Evolutionary conservation across 1,140 invertebrate genomes (phyloP), one percentile per base, ranked within the genome.

Genomic region (Drosophila gunungcola): DNA sequence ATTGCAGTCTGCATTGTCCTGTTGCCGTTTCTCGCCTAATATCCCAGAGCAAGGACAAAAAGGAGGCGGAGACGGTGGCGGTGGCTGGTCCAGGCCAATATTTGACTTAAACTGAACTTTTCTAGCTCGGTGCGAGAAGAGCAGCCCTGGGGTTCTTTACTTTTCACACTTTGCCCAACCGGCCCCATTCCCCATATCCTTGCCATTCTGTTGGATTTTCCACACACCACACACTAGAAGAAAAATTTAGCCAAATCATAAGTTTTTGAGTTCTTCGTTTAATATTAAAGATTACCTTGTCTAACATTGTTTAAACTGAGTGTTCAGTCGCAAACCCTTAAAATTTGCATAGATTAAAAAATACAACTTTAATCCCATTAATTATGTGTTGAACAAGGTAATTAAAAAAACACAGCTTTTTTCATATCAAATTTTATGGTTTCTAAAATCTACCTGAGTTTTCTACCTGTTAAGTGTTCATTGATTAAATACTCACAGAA

Each of bases 41-140:
- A 56, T 63, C 39, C 61, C 27, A 4, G 34, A 9, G 34, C 21
- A 4, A 13, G 52, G 52, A 34, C 32, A 51, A 52, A 39, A 32
- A 41, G 4, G 54, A 34, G 55, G 29, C 29, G 13, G 48, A 7
- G 27, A 29, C 38, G 25, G 25, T 7, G 62, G n/a, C 13, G 7
- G 6, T 32, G 21, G 16, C 64, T 10, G 13, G 10, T n/a, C 34
- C 36, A 41, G 39, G 72, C 72, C 73, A 75, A 75, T 75, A 75
- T 75, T 75, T 74, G 70, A 63, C 68, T 73, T 64, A 10, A 74
- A 73, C 58, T 21, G 69, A 75, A 75, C 45, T 75, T 75, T 64
- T 51, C 49, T 48, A 49, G 43, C 64, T 46, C 41, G 32, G 46
- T 39, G 48, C 12, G n/a, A 52, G 62, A 39, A 46, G 42, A 55